A percentile compares a stretch with the other conserved stretches of the same genome.
phyloP scores from a whole-genome alignment of 2,888 invertebrate species.

The Dryocosmus kuriphilus region DNA sequence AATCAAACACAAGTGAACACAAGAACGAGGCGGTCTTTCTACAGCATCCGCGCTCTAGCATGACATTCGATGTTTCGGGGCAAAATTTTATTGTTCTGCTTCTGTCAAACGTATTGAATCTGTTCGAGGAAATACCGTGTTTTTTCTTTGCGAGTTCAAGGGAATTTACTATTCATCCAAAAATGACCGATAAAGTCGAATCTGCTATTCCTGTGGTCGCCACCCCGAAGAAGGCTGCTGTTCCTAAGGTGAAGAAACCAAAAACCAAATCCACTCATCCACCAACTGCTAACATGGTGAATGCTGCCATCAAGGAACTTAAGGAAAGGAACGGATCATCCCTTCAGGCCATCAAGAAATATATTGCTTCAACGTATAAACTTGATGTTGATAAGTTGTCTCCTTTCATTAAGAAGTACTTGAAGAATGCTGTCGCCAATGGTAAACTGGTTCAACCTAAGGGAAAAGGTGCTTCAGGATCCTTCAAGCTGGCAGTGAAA shows the following conservation, averaged over 20 bases:
- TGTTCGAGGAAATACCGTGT: no score
- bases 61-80: no score
- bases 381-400: constrained; percentile 81
- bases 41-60: no score
- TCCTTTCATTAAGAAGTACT: constrained; percentile 81
- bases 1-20: no score
- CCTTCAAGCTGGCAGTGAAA: constrained; percentile 57
- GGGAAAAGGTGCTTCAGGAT: constrained; percentile 80
- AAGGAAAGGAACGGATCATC: no score
- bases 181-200: background rate
- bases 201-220: background rate
- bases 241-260: background rate
- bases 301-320: no score
- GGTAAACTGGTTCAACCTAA: constrained; percentile 80
- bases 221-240: constrained; percentile 17
- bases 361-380: constrained; percentile 81
- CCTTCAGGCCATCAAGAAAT: no score
- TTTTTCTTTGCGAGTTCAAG: no score
- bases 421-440: constrained; percentile 80
- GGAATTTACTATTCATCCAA: no score
- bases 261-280: constrained; percentile 75
- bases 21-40: no score
- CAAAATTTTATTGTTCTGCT: no score
- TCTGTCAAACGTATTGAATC: no score
- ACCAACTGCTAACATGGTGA: constrained; percentile 80